Conservation (phyloP, 2,797 vertebrate species). For the Anabacerthia variegaticeps region DNA sequence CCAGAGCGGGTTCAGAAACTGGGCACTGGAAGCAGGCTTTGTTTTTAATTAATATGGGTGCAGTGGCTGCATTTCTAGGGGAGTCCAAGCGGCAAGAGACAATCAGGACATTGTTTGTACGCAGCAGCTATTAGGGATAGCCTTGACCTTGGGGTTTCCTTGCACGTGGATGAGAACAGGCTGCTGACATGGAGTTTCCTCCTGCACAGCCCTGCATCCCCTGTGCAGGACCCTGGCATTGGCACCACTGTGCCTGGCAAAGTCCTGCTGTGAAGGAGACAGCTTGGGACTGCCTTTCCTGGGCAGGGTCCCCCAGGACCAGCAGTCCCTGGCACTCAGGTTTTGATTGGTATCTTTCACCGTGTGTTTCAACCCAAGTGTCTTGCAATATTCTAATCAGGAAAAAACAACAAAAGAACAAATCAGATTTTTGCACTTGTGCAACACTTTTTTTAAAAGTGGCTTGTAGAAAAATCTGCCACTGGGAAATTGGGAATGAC, state of each 20-base stretch:
- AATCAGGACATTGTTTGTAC: not conserved
- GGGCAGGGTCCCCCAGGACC: not conserved
- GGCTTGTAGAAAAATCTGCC: not conserved
- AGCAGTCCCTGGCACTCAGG: not conserved
- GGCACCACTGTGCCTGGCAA: fast-evolving
- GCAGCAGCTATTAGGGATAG: fast-evolving
- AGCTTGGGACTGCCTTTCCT: fast-evolving
- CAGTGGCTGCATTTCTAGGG: not conserved
- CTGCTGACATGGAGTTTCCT: not conserved
- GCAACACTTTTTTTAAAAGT: not conserved
- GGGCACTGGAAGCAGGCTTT: not conserved
- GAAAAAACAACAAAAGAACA: not conserved
- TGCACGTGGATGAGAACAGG: not conserved
- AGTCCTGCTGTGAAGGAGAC: fast-evolving
- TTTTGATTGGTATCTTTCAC: not conserved
- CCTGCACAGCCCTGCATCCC: not conserved
- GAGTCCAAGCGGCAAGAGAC: not conserved
- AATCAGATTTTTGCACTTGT: not conserved
- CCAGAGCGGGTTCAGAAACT: not conserved
- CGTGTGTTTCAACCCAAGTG: not conserved
- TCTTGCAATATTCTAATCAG: not conserved
- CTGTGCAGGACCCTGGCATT: fast-evolving
- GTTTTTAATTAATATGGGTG: not conserved
- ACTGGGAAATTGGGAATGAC: fast-evolving
- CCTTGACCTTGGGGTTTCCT: not conserved